Conservation (phyloP, 2,888 invertebrate genomes). For the Orthonychiurus folsomi region DNA sequence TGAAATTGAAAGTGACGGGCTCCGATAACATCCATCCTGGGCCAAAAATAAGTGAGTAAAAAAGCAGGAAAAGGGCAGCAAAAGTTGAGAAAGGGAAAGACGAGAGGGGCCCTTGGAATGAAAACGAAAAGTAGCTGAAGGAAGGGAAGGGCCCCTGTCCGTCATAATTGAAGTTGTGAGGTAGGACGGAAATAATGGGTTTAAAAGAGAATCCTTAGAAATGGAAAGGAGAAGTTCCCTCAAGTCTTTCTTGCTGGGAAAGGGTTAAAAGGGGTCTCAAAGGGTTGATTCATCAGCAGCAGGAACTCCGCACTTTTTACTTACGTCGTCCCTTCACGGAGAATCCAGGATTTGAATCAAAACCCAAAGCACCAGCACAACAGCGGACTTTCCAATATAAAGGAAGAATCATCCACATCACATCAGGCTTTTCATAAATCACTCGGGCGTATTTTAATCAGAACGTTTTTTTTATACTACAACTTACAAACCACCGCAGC, state of each 20-base stretch:
- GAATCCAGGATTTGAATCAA: background rate
- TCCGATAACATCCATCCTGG: constrained; percentile 6
- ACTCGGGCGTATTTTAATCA: constrained; percentile 1
- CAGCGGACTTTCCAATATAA: background rate
- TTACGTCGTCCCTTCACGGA: background rate
- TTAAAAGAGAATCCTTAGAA: background rate
- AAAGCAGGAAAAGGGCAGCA: background rate
- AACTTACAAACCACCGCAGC: too few relatives aligned
- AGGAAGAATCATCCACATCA: constrained; percentile 1
- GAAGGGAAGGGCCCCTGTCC: background rate
- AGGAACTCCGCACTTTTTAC: constrained; percentile 1
- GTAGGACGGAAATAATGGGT: background rate
- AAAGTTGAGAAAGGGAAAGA: background rate
- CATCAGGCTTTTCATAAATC: constrained; percentile 1
- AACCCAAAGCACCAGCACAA: background rate
- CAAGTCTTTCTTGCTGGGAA: background rate
- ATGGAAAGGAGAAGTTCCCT: background rate
- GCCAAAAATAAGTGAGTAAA: background rate
- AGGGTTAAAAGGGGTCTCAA: background rate
- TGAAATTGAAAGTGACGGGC: constrained; percentile 8
- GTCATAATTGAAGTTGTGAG: background rate
- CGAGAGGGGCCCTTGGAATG: background rate
- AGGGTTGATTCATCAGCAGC: background rate
- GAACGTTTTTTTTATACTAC: background rate
- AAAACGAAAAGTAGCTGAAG: background rate